These are phyloP conservation scores for Mesoligia furuncula DNA, from an alignment of 2,888 invertebrate genomes.

Conservation along the genomic window DNA sequence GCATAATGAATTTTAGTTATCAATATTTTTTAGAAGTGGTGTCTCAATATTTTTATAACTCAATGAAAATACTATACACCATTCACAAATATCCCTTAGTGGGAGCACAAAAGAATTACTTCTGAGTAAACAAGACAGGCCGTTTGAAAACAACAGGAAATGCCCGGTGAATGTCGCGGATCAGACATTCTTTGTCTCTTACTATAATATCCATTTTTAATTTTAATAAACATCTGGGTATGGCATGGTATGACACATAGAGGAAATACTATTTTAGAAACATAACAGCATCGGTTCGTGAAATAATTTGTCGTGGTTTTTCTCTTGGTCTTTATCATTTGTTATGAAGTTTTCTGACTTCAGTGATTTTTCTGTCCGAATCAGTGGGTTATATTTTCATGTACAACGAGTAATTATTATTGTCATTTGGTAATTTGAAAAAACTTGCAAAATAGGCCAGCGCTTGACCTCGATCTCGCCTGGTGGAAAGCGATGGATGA, in stretches of 20 bases:
- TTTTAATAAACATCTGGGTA: slow-evolving; percentile 28
- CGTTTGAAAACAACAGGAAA: slow-evolving; percentile 68
- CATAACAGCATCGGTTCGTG: neutral
- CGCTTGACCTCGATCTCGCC: neutral
- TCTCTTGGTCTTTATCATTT: neutral
- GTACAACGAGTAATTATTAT: neutral
- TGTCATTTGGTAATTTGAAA: neutral
- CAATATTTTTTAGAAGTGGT: neutral
- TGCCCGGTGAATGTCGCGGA: slow-evolving; percentile 50
- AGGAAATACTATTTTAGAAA: slow-evolving; percentile 40
- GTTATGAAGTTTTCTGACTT: neutral
- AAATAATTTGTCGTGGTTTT: neutral
- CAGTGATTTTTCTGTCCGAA: neutral
- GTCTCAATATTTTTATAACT: neutral
- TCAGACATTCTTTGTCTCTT: slow-evolving; percentile 61
- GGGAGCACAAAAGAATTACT: slow-evolving; percentile 65
- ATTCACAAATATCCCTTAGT: slow-evolving; percentile 25
- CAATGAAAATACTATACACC: slow-evolving; percentile 4
- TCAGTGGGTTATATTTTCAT: neutral
- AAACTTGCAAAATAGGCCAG: neutral
- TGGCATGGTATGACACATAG: slow-evolving; percentile 38
- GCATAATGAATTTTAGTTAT: neutral
- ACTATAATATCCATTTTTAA: slow-evolving; percentile 41
- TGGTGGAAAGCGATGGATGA: neutral
- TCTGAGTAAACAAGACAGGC: slow-evolving; percentile 60